Evolutionary conservation across 2,797 vertebrate genomes (phyloP), one percentile per base, ranked within the genome.

Genomic region (Otolemur crassicaudatus): DNA sequence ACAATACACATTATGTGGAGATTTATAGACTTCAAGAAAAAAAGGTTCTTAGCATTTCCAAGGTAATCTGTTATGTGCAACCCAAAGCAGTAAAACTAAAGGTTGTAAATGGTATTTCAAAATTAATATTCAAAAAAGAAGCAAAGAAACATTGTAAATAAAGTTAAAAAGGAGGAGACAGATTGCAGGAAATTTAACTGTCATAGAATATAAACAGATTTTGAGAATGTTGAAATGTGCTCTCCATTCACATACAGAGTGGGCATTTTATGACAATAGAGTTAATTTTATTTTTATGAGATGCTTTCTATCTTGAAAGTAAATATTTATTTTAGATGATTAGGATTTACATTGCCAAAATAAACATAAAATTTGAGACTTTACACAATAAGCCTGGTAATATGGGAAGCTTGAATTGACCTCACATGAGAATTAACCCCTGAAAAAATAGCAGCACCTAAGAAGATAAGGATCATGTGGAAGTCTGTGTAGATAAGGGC

Each of bases 61-160:
- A 72, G 67, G 69, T 14, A 53, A 76, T 79, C 25, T 76, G 13
- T 87, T 83, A 20, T 3, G 3, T 43, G 61, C 37, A 67, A 37
- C 1, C 7, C 60, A 69, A 84, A 91, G 73, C 10, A 72, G 12
- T 25, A 77, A 85, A 90, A 37, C 13, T 65, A 34, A 20, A 34
- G 25, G 19, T 43, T 95, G 81, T 40, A 92, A 56, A 91, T 53
- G 61, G 31, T 34, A 27, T 76, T 84, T 92, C 49, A 89, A 84
- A 94, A 83, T 82, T 43, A 83, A 31, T 11, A 73, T 40, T 91
- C 46, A 73, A 43, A n/a, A 91, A 87, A 90, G 25, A 31, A 87
- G n/a, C 46, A 83, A 69, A 76, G 53, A 11, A 17, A 92, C 12
- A 8, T 72, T n/a, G n/a, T 12, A 14, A 89, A 60, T 79, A 16